Conservation (phyloP, 2,888 invertebrate species). For the Neoaliturus tenellus region DNA sequence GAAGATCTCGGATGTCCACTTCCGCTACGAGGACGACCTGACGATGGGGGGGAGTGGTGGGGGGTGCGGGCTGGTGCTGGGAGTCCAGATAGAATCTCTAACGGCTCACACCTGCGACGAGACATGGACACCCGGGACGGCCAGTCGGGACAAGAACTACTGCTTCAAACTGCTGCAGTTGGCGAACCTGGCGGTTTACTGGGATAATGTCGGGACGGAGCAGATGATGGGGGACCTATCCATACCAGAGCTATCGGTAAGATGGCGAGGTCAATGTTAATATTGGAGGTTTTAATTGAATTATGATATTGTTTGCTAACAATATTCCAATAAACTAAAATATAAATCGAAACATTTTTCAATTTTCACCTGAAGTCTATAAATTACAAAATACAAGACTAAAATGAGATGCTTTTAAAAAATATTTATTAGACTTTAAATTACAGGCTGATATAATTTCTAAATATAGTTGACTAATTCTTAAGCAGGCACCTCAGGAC, state of each 20-base stretch:
- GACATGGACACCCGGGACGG: conserved; percentile 87
- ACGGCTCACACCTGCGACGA: conserved; percentile 96
- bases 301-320: too few species aligned
- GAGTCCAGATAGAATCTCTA: conserved; percentile 90
- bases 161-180: conserved; percentile 95
- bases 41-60: conserved; percentile 78
- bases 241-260: conserved; percentile 83
- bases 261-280: conserved; percentile 64
- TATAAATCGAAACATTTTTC: too few species aligned
- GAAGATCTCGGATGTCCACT: conserved; percentile 95
- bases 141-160: conserved; percentile 76
- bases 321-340: too few species aligned
- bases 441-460: too few species aligned
- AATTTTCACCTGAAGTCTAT: too few species aligned
- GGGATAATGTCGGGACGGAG: conserved; percentile 82
- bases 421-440: too few species aligned
- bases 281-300: too few species aligned
- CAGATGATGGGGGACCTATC: conserved; percentile 82
- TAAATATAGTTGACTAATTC: too few species aligned
- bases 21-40: conserved; percentile 94
- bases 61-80: conserved; percentile 84
- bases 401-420: too few species aligned
- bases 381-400: too few species aligned
- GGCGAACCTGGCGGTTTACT: conserved; percentile 92
- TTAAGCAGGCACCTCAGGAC: too few species aligned